Base-by-base conservation (phyloP, 2,113 vertebrate genomes). In the Pedetes capensis region DNA sequence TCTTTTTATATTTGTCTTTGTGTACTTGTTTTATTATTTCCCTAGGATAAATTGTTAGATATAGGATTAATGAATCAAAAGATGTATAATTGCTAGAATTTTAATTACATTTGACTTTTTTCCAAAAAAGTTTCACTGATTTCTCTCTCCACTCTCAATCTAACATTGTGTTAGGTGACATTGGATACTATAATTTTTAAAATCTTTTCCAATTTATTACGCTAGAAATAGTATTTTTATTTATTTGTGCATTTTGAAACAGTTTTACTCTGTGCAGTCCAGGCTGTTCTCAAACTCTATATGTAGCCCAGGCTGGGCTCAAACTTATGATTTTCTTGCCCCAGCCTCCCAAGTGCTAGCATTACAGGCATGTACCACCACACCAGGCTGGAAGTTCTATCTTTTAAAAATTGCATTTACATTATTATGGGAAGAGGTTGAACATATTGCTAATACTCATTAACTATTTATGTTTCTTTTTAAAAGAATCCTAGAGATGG, bases 41-140 rank as follows among this genome's bases (percentile, higher is more conserved):
- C 44, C 87, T 87, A 69, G 76, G 20, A 71, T 83, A 87, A 94
- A 91, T 71, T 87, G 2, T 20, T 66, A 72, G 22, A 89, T 84
- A 51, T 85, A 83, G 89, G 51, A 86, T 95, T 69, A 61, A 55
- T 69, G 23, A 29, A 4, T 14, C 7, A 87, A 81, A 76, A 11
- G 14, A 7, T 68, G 87, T 94, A 69, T 14, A 29, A 34, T 94
- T 76, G 68, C 68, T 91, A 49, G 44, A 76, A 75, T 61, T 82
- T 93, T 91, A 47, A 1, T 44, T 61, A 32, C 47, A 53, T 69
- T 68, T 91, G 81, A 66, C 47, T 75, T 86, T 49, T 90, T 44
- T 4, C 68, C 18, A 76, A 53, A 69, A 87, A 69, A 4, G 0
- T 75, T 69, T 91, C 9, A 79, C 82, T 47, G n/a, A 91, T 82